These are phyloP conservation scores for Leucoraja erinaceus DNA, from an alignment of 2,113 vertebrate genomes.

Conservation along the genomic window DNA sequence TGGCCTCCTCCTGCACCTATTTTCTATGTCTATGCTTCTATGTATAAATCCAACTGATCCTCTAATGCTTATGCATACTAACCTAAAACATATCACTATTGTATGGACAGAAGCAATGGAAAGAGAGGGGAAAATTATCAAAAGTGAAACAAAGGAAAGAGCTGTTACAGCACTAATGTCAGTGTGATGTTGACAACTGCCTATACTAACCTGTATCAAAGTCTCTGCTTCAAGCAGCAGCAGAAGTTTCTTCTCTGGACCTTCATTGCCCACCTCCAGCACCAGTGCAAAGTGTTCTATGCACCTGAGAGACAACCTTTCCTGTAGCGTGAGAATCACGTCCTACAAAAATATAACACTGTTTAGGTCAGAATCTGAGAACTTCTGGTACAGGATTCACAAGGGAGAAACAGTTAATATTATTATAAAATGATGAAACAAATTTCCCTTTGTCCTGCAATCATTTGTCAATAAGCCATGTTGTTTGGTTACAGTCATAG, in stretches of 20 bases:
- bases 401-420: background rate
- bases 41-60: too few species aligned
- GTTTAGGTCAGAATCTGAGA: background rate
- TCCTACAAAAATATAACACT: slow-evolving; percentile 61
- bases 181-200: background rate
- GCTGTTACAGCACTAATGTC: background rate
- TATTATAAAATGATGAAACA: background rate
- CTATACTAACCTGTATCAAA: slow-evolving; percentile 77
- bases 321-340: slow-evolving; percentile 90
- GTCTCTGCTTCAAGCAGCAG: slow-evolving; percentile 93
- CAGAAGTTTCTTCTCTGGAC: slow-evolving; percentile 82
- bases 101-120: background rate
- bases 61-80: too few species aligned
- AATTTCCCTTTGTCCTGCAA: too few species aligned
- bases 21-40: too few species aligned
- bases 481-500: too few species aligned
- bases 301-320: slow-evolving; percentile 90
- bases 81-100: background rate
- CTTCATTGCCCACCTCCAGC: slow-evolving; percentile 81
- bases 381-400: background rate
- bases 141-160: background rate
- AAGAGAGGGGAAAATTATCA: background rate
- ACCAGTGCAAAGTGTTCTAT: slow-evolving; percentile 94
- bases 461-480: too few species aligned
- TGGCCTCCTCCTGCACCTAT: too few species aligned